phyloP scores from a whole-genome alignment of 2,113 vertebrate species.

The Ameiurus melas region DNA sequence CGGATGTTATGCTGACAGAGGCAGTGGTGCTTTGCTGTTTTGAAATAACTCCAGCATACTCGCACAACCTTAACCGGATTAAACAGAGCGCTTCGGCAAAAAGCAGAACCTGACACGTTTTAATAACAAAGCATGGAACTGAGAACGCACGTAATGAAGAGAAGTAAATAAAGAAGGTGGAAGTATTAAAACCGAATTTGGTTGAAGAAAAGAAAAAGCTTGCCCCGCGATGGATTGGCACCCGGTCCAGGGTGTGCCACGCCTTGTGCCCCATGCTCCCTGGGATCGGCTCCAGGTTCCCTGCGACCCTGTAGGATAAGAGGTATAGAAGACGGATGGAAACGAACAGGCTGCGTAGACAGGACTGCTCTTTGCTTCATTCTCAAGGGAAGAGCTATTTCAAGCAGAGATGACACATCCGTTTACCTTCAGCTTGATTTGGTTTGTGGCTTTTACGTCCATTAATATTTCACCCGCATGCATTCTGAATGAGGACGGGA shows the following conservation, averaged over 20 bases:
- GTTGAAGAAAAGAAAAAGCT: background rate
- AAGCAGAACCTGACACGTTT: background rate
- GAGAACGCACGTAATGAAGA: background rate
- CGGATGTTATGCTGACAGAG: background rate
- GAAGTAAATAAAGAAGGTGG: background rate
- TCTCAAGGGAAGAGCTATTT: conserved; percentile 2
- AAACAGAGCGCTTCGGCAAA: conserved; percentile 41
- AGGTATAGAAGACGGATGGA: too few relatives aligned
- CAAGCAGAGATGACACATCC: conserved; percentile 40
- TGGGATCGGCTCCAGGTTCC: too few relatives aligned
- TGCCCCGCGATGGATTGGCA: too few relatives aligned
- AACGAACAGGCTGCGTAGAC: too few relatives aligned
- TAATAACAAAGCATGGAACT: background rate
- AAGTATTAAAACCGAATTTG: background rate
- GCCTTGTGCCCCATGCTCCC: too few relatives aligned
- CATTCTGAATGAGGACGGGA: conserved; percentile 55
- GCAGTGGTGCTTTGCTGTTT: background rate
- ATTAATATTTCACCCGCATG: conserved; percentile 63
- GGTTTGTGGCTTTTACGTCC: conserved; percentile 30
- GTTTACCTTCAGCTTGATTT: conserved; percentile 39
- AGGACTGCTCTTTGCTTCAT: background rate
- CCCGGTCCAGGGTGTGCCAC: too few relatives aligned
- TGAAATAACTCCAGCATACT: background rate
- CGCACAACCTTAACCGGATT: conserved; percentile 21
- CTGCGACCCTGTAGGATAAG: too few relatives aligned